Evolutionary conservation across 2,888 invertebrate genomes (phyloP).

Genomic region (Cryptus viduatorius): DNA sequence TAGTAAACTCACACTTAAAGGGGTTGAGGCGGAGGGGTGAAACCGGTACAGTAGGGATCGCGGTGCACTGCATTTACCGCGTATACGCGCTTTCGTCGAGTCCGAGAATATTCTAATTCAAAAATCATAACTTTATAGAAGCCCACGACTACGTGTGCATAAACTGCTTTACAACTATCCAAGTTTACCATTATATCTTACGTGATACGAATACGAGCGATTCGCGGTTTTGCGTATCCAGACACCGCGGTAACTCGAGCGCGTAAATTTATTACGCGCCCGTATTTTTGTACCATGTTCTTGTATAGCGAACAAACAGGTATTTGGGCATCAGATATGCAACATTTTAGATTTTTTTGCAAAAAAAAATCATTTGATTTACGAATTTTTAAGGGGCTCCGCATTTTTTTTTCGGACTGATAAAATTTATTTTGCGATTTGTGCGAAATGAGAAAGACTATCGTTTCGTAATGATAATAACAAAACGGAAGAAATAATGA

Average conservation of each 20-base stretch:
- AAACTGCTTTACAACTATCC: conserved; percentile 37
- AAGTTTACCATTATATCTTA: conserved; percentile 34
- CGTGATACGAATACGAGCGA: conserved; percentile 62
- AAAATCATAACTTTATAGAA: conserved; percentile 43
- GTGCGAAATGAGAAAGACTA: background rate
- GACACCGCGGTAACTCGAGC: conserved; percentile 23
- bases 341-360: background rate
- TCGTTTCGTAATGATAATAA: background rate
- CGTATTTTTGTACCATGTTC: background rate
- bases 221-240: background rate
- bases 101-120: conserved; percentile 30
- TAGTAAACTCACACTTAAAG: background rate
- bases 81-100: background rate
- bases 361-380: background rate
- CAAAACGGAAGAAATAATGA: too few species aligned
- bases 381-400: background rate
- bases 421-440: background rate
- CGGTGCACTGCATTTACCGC: background rate
- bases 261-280: conserved; percentile 58
- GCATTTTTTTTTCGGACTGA: background rate
- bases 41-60: background rate
- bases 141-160: conserved; percentile 17
- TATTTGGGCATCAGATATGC: background rate
- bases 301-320: background rate
- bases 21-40: background rate